Evolutionary conservation across 1,140 invertebrate species (phyloP).

Genomic region (Drosophila lacteicornis): DNA sequence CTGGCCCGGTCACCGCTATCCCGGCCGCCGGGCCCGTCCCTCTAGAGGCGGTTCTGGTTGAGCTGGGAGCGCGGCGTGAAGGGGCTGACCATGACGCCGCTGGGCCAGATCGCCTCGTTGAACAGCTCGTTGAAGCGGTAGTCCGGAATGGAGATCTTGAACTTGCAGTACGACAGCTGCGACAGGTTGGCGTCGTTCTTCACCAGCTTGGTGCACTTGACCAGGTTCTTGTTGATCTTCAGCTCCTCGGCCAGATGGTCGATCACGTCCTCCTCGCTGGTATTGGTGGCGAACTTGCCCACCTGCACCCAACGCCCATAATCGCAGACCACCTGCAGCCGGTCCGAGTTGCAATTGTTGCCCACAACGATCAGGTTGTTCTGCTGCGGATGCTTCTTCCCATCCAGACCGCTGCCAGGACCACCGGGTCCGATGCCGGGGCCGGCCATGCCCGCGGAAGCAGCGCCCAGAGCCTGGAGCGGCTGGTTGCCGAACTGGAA

Average conservation of each 20-base stretch:
- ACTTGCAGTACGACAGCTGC: constrained; percentile 82
- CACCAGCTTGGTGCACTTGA: constrained; percentile 82
- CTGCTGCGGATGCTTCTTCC: constrained; percentile 78
- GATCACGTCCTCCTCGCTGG: constrained; percentile 82
- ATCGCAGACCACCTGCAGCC: constrained; percentile 82
- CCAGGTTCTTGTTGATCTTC: constrained; percentile 82
- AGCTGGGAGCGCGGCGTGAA: constrained; percentile 82
- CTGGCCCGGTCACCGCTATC: constrained; percentile 52
- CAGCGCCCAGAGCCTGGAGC: constrained; percentile 60
- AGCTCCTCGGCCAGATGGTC: constrained; percentile 80
- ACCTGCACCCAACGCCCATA: constrained; percentile 83
- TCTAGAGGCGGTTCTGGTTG: constrained; percentile 83
- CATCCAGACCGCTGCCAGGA: constrained; percentile 60
- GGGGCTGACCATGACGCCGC: constrained; percentile 83
- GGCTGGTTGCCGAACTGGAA: constrained; percentile 81
- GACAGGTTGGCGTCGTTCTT: constrained; percentile 83
- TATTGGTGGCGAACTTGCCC: constrained; percentile 81
- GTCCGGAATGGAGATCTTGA: constrained; percentile 83
- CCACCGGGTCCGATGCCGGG: constrained; percentile 35
- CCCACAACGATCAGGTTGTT: constrained; percentile 82
- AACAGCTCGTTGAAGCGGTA: constrained; percentile 84
- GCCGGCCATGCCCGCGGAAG: constrained; percentile 3
- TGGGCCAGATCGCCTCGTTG: constrained; percentile 84
- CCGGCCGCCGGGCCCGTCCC: constrained; percentile 39
- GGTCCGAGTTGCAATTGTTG: constrained; percentile 84